phyloP scores from a whole-genome alignment of 2,888 invertebrate species.

The Nomada hirtipes region DNA sequence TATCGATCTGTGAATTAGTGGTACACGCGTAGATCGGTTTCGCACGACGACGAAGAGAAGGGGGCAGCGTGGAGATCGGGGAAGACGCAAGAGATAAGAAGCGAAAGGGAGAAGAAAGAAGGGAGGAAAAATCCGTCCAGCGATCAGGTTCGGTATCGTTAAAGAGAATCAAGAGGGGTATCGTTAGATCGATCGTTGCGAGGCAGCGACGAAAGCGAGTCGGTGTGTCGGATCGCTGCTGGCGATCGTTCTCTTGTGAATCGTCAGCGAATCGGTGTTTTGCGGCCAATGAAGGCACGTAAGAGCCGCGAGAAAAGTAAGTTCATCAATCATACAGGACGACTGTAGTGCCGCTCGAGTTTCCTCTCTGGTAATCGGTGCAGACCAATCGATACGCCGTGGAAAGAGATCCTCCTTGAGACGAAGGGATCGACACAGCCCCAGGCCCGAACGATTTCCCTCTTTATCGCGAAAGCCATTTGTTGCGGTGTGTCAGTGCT shows the following conservation, averaged over 20 bases:
- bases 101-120: neutral
- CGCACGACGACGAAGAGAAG: neutral
- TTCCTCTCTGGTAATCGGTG: slow-evolving; percentile 64
- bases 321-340: slow-evolving; percentile 64
- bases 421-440: slow-evolving; percentile 54
- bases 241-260: slow-evolving; percentile 30
- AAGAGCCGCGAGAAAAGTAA: slow-evolving; percentile 82
- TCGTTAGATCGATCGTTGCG: slow-evolving; percentile 19
- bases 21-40: slow-evolving; percentile 41
- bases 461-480: slow-evolving; percentile 40
- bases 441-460: slow-evolving; percentile 55
- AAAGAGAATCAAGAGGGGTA: slow-evolving; percentile 10
- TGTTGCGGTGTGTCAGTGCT: slow-evolving; percentile 50
- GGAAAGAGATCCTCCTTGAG: slow-evolving; percentile 58
- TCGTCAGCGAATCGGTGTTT: slow-evolving; percentile 26
- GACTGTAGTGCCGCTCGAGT: slow-evolving; percentile 80
- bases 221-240: slow-evolving; percentile 17
- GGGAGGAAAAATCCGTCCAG: neutral
- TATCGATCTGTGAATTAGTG: slow-evolving; percentile 50
- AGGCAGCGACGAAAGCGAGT: neutral
- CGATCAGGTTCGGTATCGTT: neutral
- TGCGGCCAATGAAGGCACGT: slow-evolving; percentile 72
- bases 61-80: neutral
- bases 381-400: slow-evolving; percentile 61
- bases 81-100: neutral